Percentiles rank a stretch among this genome's conserved stretches.
These are phyloP conservation scores for Tipula helvola DNA, from an alignment of 2,888 invertebrate genomes.

Conservation along the genomic window DNA sequence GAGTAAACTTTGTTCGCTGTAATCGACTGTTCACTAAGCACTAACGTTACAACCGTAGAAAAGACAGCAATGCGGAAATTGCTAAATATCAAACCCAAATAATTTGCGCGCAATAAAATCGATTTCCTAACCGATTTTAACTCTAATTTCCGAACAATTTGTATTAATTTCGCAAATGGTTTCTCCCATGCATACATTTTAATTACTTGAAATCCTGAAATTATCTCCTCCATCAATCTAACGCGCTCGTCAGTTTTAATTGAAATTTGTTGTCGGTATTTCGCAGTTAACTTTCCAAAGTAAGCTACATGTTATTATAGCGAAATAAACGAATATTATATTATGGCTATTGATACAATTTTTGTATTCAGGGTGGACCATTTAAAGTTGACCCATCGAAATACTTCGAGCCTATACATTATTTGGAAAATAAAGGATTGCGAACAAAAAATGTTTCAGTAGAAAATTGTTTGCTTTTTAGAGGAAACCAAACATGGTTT, in stretches of 20 bases:
- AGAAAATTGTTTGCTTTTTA: too few species aligned
- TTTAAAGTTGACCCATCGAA: too few species aligned
- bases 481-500: too few species aligned
- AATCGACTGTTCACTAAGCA: conserved; percentile 49
- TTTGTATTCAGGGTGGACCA: too few species aligned
- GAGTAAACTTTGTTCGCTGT: conserved; percentile 59
- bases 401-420: too few species aligned
- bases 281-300: conserved; percentile 24
- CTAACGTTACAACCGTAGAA: conserved; percentile 56
- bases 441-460: too few species aligned
- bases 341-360: background rate
- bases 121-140: conserved; percentile 45
- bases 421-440: too few species aligned
- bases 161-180: conserved; percentile 65
- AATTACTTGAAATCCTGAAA: conserved; percentile 59
- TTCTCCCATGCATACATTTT: conserved; percentile 92
- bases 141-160: conserved; percentile 51
- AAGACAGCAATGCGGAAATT: conserved; percentile 70
- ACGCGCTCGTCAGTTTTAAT: conserved; percentile 60
- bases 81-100: conserved; percentile 65
- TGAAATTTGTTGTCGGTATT: conserved; percentile 39
- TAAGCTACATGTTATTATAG: conserved; percentile 18
- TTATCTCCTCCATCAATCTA: conserved; percentile 62
- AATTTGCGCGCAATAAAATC: conserved; percentile 51
- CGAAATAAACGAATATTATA: too few species aligned